Evolutionary conservation across 2,888 invertebrate species (phyloP), one percentile per base, ranked within the genome.

Genomic region (Smittia aterrima): DNA sequence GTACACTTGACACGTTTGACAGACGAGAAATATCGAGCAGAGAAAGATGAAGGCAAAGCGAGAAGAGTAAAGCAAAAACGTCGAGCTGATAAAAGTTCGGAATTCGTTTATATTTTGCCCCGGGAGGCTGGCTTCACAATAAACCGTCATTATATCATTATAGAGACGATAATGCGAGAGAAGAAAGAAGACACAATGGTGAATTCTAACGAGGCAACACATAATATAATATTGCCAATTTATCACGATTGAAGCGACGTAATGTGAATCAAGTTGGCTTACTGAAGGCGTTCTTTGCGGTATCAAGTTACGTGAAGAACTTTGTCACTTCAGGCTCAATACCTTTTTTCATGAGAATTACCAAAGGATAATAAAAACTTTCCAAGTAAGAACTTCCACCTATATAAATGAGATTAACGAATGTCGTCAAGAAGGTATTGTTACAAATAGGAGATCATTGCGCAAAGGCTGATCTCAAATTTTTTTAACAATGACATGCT

Each of bases 1-100:
- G 62, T 62, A 72, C 22, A 72, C 62, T 72, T 71, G 71, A 71
- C 71, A 71, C 71, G 58, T 22, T 72, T 16, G 62, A 53, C 58
- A 58, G 58, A 58, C 58, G 58, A 58, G 58, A 58, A 58, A 58
- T 20, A 58, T 58, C 58, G 58, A 38, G 40, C 27, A 24, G 38
- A 7, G 22, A 24, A 68, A 47, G 41, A 3, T 18, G 3, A 40
- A 20, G 9, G 58, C 58, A 58, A 22, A 18, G 58, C 6, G 22
- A 58, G 3, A 11, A 47, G 11, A 47, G 47, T 3, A 47, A n/a
- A 47, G 16, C 47, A 58, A 18, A 58, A 22, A 22, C 58, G 22
- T 58, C 4, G 18, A n/a, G 22, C 58, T 58, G 58, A 58, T 58
- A 58, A 58, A 58, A 58, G 13, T 58, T 22, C 20, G 7, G 58